Base-by-base conservation (phyloP, 2,888 invertebrate genomes). In the Cataglyphis livida region DNA sequence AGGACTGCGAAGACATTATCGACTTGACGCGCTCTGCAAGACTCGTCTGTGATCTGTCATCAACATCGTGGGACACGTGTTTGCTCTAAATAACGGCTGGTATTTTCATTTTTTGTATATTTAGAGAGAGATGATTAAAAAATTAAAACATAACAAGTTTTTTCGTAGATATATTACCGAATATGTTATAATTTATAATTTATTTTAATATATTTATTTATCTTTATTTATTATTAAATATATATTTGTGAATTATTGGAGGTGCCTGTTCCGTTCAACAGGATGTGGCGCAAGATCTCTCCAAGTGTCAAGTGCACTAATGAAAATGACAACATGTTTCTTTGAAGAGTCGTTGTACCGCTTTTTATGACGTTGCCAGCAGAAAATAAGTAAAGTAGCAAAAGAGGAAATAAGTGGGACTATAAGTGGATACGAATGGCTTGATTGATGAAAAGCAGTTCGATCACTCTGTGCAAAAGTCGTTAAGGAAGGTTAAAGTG, bases 31-130 rank as follows among this genome's bases (percentile, higher is more conserved):
- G 51, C 82, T 70, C 61, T 66, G 28, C 62, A 71, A 51, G 82
- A 35, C 25, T 86, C 86, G 87, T 87, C 89, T 91, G 83, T 81
- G 86, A 90, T 89, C 85, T 90, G 87, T 91, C 91, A 87, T 73
- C 87, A 82, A 59, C 66, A 68, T 70, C 70, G 83, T 65, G 78
- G 71, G 28, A 32, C 57, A 28, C 21, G 35, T 25, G 54, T 59
- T 61, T 68, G 25, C 25, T 44, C 0, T 38, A 25, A 12, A 65
- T n/a, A 41, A 32, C 18, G 0, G 44, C 3, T 59, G 21, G 15
- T 54, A 28, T 6, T 9, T 57, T 44, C 18, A 7, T 35, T 38
- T 44, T 32, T 32, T 78, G 0, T 32, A 70, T 21, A 9, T 12
- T 54, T 25, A 41, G 28, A 15, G 44, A 41, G 28, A 15, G 44